A percentile compares a stretch with the other conserved stretches of the same genome.
These are phyloP conservation scores for Hydractinia symbiolongicarpus DNA, from an alignment of 30 jellyfish, hydroid and myxozoan species.

Conservation along the genomic window DNA sequence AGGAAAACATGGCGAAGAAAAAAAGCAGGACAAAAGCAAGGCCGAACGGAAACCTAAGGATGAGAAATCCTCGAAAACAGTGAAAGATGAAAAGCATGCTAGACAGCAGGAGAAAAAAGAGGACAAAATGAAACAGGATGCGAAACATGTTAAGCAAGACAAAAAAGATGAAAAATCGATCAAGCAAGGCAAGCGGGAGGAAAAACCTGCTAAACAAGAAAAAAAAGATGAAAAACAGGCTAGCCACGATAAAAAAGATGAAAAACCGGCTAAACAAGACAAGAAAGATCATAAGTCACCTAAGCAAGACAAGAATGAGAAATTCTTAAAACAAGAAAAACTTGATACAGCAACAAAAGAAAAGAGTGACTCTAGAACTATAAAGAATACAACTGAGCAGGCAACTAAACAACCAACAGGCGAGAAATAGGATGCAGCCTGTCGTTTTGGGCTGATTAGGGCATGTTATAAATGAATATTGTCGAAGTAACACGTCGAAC, in stretches of 20 bases:
- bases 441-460: no score
- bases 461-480: no score
- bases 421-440: no score
- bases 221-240: constrained; percentile 14
- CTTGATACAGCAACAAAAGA: no score
- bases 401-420: no score
- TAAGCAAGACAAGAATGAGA: no score
- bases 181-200: not conserved
- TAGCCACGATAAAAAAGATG: not conserved
- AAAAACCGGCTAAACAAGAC: not conserved
- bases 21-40: constrained; percentile 18
- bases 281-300: no score
- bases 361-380: no score
- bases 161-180: not conserved
- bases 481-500: no score
- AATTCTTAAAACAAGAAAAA: no score
- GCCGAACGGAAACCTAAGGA: constrained; percentile 1
- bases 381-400: no score
- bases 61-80: constrained; percentile 7
- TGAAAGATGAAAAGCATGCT: constrained; percentile 1
- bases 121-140: not conserved
- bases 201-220: not conserved
- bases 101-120: not conserved
- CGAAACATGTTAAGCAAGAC: not conserved
- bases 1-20: not conserved